A percentile compares a stretch with the other conserved stretches of the same genome.
Evolutionary conservation across 2,888 invertebrate species (phyloP).

Genomic region (Neria commutata): DNA sequence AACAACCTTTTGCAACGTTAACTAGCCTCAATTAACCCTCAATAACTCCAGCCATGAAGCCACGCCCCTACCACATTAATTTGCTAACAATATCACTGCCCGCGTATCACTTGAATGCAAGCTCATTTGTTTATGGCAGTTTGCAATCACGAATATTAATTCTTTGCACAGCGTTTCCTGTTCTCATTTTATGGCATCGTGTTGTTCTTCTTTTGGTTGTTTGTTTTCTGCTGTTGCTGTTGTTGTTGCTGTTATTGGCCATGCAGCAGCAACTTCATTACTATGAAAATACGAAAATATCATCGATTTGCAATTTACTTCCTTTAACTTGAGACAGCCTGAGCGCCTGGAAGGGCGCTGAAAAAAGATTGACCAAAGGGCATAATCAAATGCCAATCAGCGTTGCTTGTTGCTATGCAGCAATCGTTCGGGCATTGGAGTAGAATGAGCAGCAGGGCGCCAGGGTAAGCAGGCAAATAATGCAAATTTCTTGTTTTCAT

Average conservation of each 20-base stretch:
- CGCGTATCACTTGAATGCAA: background rate
- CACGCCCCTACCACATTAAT: background rate
- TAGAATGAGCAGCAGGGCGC: too few relatives aligned
- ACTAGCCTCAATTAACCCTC: slow-evolving; percentile 5
- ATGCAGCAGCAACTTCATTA: slow-evolving; percentile 33
- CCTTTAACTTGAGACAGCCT: slow-evolving; percentile 21
- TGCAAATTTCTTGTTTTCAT: too few relatives aligned
- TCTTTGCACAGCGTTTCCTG: slow-evolving; percentile 14
- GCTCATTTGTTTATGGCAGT: slow-evolving; percentile 14
- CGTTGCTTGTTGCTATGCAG: too few relatives aligned
- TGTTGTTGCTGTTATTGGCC: too few relatives aligned
- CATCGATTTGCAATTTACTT: slow-evolving; percentile 32
- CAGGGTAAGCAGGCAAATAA: too few relatives aligned
- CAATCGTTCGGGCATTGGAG: too few relatives aligned
- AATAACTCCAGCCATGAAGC: background rate
- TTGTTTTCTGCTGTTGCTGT: too few relatives aligned
- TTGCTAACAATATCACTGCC: background rate
- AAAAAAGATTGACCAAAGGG: slow-evolving; percentile 28
- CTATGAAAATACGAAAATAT: slow-evolving; percentile 25
- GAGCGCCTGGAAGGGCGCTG: slow-evolving; percentile 6
- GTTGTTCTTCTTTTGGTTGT: slow-evolving; percentile 9
- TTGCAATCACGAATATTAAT: slow-evolving; percentile 20
- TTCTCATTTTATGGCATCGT: slow-evolving; percentile 8
- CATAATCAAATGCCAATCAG: slow-evolving; percentile 40
- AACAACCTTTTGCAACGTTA: background rate